Conservation (phyloP, 2,888 invertebrate genomes). For the Apamea anceps region DNA sequence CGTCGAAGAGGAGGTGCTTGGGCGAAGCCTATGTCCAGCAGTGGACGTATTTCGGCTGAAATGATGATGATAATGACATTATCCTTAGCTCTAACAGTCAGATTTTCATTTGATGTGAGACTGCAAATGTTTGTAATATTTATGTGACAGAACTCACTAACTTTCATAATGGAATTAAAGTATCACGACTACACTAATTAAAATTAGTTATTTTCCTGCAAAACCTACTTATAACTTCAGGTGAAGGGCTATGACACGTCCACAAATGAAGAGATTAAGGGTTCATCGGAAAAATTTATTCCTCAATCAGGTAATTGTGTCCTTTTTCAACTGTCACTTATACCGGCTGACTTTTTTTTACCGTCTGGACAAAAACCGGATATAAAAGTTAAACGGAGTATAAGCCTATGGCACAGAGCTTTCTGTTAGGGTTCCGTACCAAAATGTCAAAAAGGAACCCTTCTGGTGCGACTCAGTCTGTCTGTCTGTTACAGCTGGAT, state of each 20-base stretch:
- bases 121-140: neutral
- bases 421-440: too few species aligned
- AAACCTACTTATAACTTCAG: slow-evolving; percentile 61
- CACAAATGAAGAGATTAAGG: slow-evolving; percentile 64
- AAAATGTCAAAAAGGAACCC: too few species aligned
- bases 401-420: neutral
- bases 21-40: too few species aligned
- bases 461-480: too few species aligned
- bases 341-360: neutral
- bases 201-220: neutral
- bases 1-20: too few species aligned
- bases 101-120: too few species aligned
- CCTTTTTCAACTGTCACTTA: neutral
- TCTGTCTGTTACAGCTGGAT: too few species aligned
- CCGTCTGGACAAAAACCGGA: neutral
- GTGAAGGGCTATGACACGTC: slow-evolving; percentile 70
- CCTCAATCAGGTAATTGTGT: slow-evolving; percentile 71
- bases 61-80: too few species aligned
- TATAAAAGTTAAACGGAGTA: neutral
- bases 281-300: slow-evolving; percentile 64
- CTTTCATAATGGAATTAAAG: neutral
- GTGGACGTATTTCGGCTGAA: too few species aligned
- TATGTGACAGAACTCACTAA: neutral
- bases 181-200: neutral
- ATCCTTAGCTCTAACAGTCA: neutral